Percentiles rank a stretch among this genome's conserved stretches.
phyloP scores from a whole-genome alignment of 2,888 invertebrate genomes.

The Macropis europaea region DNA sequence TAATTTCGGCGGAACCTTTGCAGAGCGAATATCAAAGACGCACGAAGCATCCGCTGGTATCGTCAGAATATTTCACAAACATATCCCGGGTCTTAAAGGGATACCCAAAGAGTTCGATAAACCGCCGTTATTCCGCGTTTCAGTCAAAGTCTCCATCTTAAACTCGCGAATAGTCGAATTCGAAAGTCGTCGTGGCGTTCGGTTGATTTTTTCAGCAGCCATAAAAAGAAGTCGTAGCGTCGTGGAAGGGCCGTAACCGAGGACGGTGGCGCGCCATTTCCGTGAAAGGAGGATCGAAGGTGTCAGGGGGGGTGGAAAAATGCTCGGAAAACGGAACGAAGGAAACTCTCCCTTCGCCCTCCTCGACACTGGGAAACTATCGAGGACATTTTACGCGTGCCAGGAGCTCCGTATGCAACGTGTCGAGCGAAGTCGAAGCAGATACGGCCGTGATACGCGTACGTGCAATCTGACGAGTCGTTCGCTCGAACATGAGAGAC shows the following conservation, averaged over 20 bases:
- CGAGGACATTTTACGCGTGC: constrained; percentile 26
- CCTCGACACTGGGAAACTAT: constrained; percentile 20
- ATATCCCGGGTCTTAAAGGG: no score
- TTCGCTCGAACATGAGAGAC: not conserved
- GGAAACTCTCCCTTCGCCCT: not conserved
- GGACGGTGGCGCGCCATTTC: not conserved
- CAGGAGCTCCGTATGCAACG: not conserved
- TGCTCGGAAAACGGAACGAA: not conserved
- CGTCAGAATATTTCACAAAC: no score
- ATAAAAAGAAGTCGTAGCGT: not conserved
- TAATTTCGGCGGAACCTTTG: no score
- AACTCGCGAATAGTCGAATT: no score
- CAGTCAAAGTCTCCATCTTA: no score
- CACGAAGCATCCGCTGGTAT: no score
- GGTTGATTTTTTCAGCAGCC: not conserved
- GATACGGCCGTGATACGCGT: not conserved
- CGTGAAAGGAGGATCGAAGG: constrained; percentile 9
- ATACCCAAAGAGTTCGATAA: no score
- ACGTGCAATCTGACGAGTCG: not conserved
- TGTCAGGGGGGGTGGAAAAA: constrained; percentile 8
- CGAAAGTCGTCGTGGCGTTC: not conserved
- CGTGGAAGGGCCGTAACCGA: constrained; percentile 19
- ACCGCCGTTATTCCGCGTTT: no score
- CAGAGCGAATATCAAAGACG: no score
- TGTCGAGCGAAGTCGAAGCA: constrained; percentile 3